Conservation (phyloP, 2,113 vertebrate genomes). For the Tachycineta bicolor region DNA sequence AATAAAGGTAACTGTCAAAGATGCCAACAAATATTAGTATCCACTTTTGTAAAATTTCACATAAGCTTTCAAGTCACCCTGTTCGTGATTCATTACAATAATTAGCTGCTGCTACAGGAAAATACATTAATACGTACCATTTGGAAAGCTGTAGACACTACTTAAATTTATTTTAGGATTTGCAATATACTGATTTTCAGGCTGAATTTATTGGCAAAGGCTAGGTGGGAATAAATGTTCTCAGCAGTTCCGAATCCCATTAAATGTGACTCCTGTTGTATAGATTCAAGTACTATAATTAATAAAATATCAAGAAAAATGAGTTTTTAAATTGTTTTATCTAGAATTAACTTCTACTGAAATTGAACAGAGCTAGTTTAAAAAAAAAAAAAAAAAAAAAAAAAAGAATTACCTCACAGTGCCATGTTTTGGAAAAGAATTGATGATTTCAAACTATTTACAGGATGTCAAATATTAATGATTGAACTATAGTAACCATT, state of each 20-base stretch:
- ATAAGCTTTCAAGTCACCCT: slow-evolving; percentile 7
- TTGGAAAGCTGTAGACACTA: slow-evolving; percentile 49
- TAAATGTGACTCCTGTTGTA: slow-evolving; percentile 21
- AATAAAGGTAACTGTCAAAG: slow-evolving; percentile 31
- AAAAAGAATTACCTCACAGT: neutral
- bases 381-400: neutral
- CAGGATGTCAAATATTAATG: neutral
- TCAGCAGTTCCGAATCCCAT: slow-evolving; percentile 23
- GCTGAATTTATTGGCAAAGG: slow-evolving; percentile 47
- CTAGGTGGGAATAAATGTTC: slow-evolving; percentile 54
- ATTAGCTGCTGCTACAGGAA: slow-evolving; percentile 33
- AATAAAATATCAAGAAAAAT: slow-evolving; percentile 27
- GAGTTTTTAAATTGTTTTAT: neutral
- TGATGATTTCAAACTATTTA: neutral
- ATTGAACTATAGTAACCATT: neutral
- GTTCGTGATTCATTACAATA: slow-evolving; percentile 28
- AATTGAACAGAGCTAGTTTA: neutral
- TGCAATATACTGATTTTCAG: slow-evolving; percentile 8
- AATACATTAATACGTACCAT: neutral
- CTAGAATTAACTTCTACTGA: slow-evolving; percentile 7
- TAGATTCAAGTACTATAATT: slow-evolving; percentile 46
- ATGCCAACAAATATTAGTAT: slow-evolving; percentile 24
- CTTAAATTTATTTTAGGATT: slow-evolving; percentile 56
- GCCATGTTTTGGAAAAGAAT: neutral
- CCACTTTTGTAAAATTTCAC: neutral